Conservation (phyloP, 1,140 invertebrate genomes). For the Hylaeus volcanicus region DNA sequence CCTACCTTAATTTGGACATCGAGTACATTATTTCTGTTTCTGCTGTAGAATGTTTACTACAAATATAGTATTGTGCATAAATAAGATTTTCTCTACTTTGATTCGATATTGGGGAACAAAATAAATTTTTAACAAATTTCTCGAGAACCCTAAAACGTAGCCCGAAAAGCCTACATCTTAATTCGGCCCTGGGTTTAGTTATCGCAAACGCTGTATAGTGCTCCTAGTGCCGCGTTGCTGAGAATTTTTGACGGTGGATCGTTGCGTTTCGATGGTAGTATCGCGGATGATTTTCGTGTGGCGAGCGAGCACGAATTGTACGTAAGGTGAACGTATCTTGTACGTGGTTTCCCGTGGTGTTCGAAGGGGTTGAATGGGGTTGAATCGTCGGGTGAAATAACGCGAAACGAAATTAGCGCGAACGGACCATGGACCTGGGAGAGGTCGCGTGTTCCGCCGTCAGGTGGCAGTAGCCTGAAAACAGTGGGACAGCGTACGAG, state of each 20-base stretch:
- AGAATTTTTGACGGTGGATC: background rate
- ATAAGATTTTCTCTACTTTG: no score
- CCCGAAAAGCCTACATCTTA: no score
- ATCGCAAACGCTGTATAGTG: slow-evolving; percentile 61
- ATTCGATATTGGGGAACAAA: no score
- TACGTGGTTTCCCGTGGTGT: background rate
- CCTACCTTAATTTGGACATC: no score
- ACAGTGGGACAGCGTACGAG: slow-evolving; percentile 71
- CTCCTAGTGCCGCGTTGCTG: slow-evolving; percentile 58
- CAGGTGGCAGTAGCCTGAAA: slow-evolving; percentile 73
- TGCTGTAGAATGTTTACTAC: no score
- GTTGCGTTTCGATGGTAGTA: background rate
- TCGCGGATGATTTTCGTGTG: background rate
- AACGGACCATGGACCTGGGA: slow-evolving; percentile 69
- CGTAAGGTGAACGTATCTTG: background rate
- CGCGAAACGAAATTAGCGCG: slow-evolving; percentile 56
- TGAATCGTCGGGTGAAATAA: slow-evolving; percentile 44
- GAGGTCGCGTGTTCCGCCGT: slow-evolving; percentile 57
- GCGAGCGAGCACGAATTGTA: background rate
- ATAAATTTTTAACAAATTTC: no score
- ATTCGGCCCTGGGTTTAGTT: slow-evolving; percentile 47
- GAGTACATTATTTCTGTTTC: no score
- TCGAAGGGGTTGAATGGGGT: slow-evolving; percentile 47
- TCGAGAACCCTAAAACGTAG: no score
- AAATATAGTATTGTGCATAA: no score